Evolutionary conservation across 2,888 invertebrate species (phyloP).

Genomic region (Lycia hirtaria): DNA sequence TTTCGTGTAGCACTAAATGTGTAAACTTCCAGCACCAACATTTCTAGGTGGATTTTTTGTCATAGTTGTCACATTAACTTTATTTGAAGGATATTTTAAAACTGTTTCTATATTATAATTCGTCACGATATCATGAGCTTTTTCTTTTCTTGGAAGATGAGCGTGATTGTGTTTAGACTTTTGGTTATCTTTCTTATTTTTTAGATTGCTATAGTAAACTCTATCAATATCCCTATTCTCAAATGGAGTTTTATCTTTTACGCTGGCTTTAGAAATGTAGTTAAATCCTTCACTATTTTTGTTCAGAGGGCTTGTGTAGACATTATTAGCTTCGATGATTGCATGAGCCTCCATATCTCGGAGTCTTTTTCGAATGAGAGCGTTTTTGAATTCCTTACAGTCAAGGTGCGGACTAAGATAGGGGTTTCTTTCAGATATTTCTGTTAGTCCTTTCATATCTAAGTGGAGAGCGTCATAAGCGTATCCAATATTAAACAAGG

Average conservation of each 20-base stretch:
- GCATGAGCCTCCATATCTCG: slow-evolving; percentile 44
- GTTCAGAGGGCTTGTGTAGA: not conserved
- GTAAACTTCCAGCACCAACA: slow-evolving; percentile 40
- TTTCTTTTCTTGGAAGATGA: not conserved
- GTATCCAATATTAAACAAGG: slow-evolving; percentile 57
- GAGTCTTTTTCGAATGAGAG: slow-evolving; percentile 32
- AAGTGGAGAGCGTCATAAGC: slow-evolving; percentile 62
- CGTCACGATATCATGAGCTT: not conserved
- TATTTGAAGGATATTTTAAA: not conserved
- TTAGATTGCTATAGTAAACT: not conserved
- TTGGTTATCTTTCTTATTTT: not conserved
- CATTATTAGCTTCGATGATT: slow-evolving; percentile 16
- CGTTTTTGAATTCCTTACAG: slow-evolving; percentile 16
- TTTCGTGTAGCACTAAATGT: not conserved
- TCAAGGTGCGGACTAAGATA: not conserved
- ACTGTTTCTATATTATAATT: not conserved
- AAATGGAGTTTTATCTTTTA: not conserved
- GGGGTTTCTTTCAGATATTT: slow-evolving; percentile 14
- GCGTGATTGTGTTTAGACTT: not conserved
- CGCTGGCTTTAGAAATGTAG: not conserved
- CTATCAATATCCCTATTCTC: not conserved
- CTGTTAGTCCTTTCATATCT: slow-evolving; percentile 54
- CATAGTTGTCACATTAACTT: slow-evolving; percentile 43
- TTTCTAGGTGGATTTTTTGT: slow-evolving; percentile 55
- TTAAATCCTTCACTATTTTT: not conserved